These are phyloP conservation scores for Rhodinocichla rosea DNA, from an alignment of 2,113 vertebrate genomes.

Conservation along the genomic window DNA sequence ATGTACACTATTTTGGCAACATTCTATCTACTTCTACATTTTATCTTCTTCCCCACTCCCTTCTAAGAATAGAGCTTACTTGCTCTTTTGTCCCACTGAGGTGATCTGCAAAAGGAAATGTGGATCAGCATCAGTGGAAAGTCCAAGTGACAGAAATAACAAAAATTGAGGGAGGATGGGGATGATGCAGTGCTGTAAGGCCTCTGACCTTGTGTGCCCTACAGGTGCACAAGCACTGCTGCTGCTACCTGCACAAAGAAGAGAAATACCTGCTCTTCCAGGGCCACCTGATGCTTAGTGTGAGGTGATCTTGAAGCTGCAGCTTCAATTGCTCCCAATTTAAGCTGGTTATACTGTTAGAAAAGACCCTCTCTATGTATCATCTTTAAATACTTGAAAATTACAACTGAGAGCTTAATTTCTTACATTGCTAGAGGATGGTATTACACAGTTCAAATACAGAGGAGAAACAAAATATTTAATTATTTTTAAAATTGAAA, in stretches of 20 bases:
- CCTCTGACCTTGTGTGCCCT: not conserved
- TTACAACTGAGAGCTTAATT: not conserved
- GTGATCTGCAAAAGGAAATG: not conserved
- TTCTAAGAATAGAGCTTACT: not conserved
- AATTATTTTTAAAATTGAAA: not conserved
- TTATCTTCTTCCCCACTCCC: not conserved
- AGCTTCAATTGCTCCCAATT: not conserved
- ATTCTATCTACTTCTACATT: not conserved
- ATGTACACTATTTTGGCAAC: not conserved
- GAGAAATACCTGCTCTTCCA: not conserved
- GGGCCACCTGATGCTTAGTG: not conserved
- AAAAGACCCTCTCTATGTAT: accelerated
- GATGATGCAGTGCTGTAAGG: not conserved
- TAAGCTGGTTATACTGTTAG: not conserved
- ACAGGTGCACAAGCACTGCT: not conserved
- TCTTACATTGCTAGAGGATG: not conserved
- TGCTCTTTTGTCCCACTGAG: not conserved
- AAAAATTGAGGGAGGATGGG: not conserved
- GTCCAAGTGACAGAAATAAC: not conserved
- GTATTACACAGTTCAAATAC: not conserved
- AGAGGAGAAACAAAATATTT: not conserved
- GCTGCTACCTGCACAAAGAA: not conserved
- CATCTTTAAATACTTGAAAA: not conserved
- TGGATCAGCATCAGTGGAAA: not conserved
- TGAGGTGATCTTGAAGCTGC: not conserved